Conservation (phyloP, 2,797 vertebrate genomes). For the Platalea minor region DNA sequence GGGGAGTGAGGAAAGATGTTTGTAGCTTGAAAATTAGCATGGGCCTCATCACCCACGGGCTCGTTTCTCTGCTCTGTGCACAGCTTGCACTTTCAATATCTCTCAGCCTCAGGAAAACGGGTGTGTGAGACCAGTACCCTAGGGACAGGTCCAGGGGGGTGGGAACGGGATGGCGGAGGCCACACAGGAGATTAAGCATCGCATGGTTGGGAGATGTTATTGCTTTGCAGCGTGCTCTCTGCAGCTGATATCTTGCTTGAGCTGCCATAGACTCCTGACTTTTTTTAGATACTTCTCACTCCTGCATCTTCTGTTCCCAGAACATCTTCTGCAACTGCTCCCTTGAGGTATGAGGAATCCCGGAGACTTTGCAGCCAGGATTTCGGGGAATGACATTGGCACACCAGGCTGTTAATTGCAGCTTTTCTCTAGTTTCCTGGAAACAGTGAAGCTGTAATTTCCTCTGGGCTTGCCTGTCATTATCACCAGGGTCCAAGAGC, state of each 20-base stretch:
- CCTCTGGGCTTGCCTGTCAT: neutral
- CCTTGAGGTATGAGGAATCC: neutral
- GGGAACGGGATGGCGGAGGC: neutral
- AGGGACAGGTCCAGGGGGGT: neutral
- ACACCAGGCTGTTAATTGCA: neutral
- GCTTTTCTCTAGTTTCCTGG: neutral
- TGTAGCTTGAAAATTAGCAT: neutral
- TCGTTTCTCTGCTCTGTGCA: neutral
- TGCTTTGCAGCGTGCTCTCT: neutral
- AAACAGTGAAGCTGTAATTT: neutral
- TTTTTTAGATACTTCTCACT: neutral
- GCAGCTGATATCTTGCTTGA: neutral
- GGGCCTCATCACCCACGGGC: neutral
- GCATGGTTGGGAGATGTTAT: fast-evolving
- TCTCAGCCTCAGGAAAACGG: neutral
- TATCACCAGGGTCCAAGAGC: neutral
- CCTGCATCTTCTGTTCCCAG: neutral
- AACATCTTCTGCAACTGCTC: neutral
- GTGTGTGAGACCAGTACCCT: neutral
- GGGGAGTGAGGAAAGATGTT: neutral
- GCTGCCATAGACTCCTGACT: neutral
- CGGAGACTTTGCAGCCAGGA: neutral
- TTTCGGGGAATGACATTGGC: neutral
- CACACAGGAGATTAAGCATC: neutral
- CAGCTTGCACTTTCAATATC: neutral